Conservation (phyloP, 2,113 vertebrate genomes). For the cattle (Bos taurus) region ARS-UCD2.0 NC_037334.1:18114001-18114500, state of each 20-base stretch:
- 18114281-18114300: background rate
- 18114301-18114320: background rate
- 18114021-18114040: too few species aligned
- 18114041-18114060: too few species aligned
- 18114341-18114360: background rate
- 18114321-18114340: background rate
- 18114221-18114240: background rate
- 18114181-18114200: background rate
- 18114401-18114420: background rate
- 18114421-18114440: background rate
- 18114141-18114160: too few species aligned
- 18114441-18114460: too few species aligned
- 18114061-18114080: too few species aligned
- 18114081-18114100: too few species aligned
- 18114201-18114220: background rate
- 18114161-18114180: background rate
- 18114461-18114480: background rate
- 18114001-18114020: too few species aligned
- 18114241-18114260: background rate
- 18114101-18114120: too few species aligned
- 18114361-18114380: background rate
- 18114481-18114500: background rate
- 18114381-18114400: background rate
- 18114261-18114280: background rate
- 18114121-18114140: too few species aligned